Percentiles rank a stretch among this genome's conserved stretches.
phyloP scores from a whole-genome alignment of 1,140 invertebrate genomes.

The Procambarus virginalis region DNA sequence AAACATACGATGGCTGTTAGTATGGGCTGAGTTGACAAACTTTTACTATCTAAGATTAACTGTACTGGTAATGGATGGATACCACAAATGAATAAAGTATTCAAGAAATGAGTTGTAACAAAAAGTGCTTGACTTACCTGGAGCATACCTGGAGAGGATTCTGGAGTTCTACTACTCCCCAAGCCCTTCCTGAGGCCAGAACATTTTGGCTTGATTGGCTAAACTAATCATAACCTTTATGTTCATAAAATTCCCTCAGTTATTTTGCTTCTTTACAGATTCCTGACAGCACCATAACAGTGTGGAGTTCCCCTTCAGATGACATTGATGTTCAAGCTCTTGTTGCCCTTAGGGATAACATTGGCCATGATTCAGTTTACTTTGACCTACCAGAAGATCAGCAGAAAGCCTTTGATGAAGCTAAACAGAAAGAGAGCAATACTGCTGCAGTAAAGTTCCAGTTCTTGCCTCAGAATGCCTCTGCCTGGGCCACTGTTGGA shows the following conservation, averaged over 20 bases:
- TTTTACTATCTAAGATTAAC: too few species aligned
- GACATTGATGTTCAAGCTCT: slow-evolving; percentile 40
- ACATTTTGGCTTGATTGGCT: too few species aligned
- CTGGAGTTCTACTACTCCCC: too few species aligned
- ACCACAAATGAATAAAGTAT: too few species aligned
- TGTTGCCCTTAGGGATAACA: slow-evolving; percentile 23
- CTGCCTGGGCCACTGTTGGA: slow-evolving; percentile 7
- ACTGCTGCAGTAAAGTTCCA: not conserved
- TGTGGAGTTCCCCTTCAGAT: slow-evolving; percentile 59
- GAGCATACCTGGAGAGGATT: too few species aligned
- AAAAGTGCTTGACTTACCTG: too few species aligned
- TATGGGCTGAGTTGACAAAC: too few species aligned
- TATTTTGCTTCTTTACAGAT: slow-evolving; percentile 19
- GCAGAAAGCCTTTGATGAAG: slow-evolving; percentile 45
- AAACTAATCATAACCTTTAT: not conserved
- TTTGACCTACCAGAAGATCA: slow-evolving; percentile 63
- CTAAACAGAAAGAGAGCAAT: not conserved
- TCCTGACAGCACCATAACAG: slow-evolving; percentile 60
- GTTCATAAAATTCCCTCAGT: not conserved
- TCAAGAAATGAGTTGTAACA: too few species aligned
- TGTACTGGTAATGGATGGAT: too few species aligned
- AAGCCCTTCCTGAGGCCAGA: too few species aligned
- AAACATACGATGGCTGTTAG: too few species aligned
- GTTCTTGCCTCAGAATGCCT: slow-evolving; percentile 8
- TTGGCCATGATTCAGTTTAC: slow-evolving; percentile 52